Percentiles rank a stretch among this genome's conserved stretches.
Conservation (phyloP, 2,888 invertebrate genomes). For the Idaea straminata region DNA sequence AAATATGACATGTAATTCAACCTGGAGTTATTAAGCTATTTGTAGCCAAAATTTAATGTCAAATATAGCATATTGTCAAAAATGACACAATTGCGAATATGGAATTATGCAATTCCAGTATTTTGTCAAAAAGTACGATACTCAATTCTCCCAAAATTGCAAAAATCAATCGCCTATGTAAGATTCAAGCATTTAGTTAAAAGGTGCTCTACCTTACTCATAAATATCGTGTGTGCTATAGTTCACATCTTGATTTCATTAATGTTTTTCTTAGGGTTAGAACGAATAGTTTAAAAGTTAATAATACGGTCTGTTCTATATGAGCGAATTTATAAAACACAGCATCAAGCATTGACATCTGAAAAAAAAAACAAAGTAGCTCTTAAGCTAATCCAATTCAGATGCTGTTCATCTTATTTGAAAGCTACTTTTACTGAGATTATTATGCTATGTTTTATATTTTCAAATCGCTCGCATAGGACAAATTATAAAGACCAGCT, state of each 20-base stretch:
- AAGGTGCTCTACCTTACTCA: constrained; percentile 30
- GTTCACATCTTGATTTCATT: background rate
- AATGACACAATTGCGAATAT: background rate
- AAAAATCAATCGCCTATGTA: background rate
- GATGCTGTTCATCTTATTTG: background rate
- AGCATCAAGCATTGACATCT: background rate
- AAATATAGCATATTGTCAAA: no score
- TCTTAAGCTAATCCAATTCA: background rate
- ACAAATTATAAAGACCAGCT: background rate
- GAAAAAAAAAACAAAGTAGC: background rate
- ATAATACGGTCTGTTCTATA: constrained; percentile 25
- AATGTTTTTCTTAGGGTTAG: background rate
- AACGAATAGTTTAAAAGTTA: constrained; percentile 36
- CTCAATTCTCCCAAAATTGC: background rate
- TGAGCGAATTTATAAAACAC: background rate
- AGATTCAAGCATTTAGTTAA: constrained; percentile 36
- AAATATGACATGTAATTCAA: no score
- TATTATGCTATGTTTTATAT: background rate
- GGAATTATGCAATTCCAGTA: background rate
- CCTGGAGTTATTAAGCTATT: no score
- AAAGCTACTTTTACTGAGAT: background rate
- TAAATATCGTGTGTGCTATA: background rate
- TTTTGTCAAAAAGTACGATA: background rate
- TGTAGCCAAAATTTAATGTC: no score
- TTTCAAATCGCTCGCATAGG: background rate